phyloP scores from a whole-genome alignment of 2,113 vertebrate genomes.

The Formicarius rufipectus region DNA sequence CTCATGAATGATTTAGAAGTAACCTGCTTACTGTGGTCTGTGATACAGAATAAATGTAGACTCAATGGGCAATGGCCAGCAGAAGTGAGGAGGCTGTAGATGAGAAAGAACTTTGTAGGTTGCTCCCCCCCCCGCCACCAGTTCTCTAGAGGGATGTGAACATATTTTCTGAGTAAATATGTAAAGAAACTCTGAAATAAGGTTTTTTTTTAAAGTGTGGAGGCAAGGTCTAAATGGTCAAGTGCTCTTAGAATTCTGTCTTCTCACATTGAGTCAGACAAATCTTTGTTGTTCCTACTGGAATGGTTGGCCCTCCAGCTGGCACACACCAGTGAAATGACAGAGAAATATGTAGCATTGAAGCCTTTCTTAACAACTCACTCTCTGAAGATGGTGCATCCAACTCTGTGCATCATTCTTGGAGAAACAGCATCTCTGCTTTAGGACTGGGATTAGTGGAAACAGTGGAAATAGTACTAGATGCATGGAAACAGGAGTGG shows the following conservation, averaged over 20 bases:
- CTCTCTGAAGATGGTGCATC: not conserved
- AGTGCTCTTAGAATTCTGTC: not conserved
- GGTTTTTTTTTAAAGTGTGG: not conserved
- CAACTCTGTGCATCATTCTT: not conserved
- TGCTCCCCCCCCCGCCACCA: accelerated
- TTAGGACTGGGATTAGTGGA: not conserved
- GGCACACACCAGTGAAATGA: not conserved
- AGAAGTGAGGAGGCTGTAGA: not conserved
- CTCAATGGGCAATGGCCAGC: not conserved
- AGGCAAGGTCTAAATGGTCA: not conserved
- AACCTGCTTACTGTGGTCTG: not conserved
- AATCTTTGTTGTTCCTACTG: not conserved
- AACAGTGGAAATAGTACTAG: not conserved
- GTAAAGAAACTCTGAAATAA: not conserved
- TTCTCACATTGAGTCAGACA: not conserved
- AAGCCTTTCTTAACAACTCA: not conserved
- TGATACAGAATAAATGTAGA: not conserved
- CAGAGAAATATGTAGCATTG: accelerated
- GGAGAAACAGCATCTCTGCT: not conserved
- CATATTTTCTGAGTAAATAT: not conserved
- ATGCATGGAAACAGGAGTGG: not conserved
- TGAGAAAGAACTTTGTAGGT: not conserved
- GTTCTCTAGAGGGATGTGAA: not conserved
- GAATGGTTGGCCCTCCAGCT: not conserved
- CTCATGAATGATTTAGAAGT: not conserved